phyloP scores from a whole-genome alignment of 2,888 invertebrate species.

The Tiphia femorata region DNA sequence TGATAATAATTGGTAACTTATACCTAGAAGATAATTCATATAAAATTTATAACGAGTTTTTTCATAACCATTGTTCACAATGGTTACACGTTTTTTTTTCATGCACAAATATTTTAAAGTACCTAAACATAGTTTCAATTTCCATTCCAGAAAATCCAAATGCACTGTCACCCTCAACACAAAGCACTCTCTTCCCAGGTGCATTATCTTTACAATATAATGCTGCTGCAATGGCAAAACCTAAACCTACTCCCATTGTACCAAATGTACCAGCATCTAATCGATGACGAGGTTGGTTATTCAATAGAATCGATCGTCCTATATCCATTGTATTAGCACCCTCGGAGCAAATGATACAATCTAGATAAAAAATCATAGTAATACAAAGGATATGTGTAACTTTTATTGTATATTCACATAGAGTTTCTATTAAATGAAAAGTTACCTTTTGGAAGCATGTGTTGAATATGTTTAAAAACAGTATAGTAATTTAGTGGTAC shows the following conservation, averaged over 20 bases:
- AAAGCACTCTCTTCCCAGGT: constrained; percentile 87
- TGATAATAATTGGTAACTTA: constrained; percentile 88
- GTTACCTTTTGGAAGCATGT: constrained; percentile 76
- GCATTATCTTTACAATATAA: constrained; percentile 87
- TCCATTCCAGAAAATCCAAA: constrained; percentile 99
- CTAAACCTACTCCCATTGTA: constrained; percentile 96
- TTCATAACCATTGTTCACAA: no score
- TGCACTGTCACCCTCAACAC: constrained; percentile 97
- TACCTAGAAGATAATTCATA: constrained; percentile 73
- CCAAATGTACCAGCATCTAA: constrained; percentile 97
- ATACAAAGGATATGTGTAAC: no score
- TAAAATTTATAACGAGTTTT: no score
- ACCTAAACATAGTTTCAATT: constrained; percentile 92
- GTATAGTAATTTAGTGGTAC: constrained; percentile 94
- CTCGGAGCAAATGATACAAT: constrained; percentile 94
- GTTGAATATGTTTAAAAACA: constrained; percentile 87
- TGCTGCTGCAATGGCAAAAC: constrained; percentile 93
- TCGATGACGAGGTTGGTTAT: constrained; percentile 86
- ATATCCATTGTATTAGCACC: constrained; percentile 99
- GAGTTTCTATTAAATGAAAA: background rate
- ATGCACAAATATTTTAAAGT: background rate
- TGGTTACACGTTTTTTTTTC: no score
- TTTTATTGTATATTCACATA: no score
- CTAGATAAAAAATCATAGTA: constrained; percentile 63
- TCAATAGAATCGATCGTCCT: constrained; percentile 89